phyloP scores from a whole-genome alignment of 2,113 vertebrate species.

The Gavia stellata region DNA sequence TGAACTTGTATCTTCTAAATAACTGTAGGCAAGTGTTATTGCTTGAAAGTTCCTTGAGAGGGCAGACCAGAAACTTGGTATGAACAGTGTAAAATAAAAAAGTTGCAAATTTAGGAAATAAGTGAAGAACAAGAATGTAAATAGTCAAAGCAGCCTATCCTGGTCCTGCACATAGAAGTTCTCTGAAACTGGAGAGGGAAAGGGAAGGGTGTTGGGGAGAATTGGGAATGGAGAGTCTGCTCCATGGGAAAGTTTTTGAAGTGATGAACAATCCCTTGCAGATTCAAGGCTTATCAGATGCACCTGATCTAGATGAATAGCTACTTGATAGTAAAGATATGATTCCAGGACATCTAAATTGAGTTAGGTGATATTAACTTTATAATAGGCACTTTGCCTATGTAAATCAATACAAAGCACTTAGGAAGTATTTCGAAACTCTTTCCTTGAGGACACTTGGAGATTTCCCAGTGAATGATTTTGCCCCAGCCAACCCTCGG shows the following conservation, averaged over 20 bases:
- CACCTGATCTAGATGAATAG: neutral
- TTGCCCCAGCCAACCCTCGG: neutral
- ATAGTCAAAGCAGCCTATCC: accelerated
- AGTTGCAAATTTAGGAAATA: neutral
- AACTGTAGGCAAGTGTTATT: neutral
- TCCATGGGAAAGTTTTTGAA: neutral
- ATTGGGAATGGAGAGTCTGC: accelerated
- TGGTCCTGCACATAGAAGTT: neutral
- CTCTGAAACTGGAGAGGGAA: neutral
- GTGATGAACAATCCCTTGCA: neutral
- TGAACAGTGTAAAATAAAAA: neutral
- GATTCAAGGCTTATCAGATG: neutral
- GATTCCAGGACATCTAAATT: neutral
- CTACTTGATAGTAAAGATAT: neutral
- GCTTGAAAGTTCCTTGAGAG: neutral
- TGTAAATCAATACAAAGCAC: neutral
- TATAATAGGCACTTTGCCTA: neutral
- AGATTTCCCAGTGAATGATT: neutral
- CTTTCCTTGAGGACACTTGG: neutral
- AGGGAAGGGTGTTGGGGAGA: neutral
- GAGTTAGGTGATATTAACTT: neutral
- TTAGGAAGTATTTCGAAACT: neutral
- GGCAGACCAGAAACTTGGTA: neutral
- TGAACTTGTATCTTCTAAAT: neutral
- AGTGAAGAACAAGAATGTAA: neutral